Evolutionary conservation across 2,797 vertebrate genomes (phyloP).

Genomic region (Cuniculus paca): DNA sequence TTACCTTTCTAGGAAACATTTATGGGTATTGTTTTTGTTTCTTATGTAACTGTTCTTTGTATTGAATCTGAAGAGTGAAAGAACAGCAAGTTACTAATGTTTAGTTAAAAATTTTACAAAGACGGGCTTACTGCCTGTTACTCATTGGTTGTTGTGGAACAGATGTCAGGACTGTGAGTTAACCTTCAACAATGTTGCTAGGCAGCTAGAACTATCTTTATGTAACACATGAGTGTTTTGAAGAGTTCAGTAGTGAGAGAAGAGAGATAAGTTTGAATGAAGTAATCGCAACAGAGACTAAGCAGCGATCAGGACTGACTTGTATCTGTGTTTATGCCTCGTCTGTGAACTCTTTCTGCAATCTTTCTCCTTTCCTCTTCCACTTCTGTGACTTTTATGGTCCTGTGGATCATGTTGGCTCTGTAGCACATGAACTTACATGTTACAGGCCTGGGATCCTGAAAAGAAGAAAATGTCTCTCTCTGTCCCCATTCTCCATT

Average conservation of each 20-base stretch:
- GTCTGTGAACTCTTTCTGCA: neutral
- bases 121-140: neutral
- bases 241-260: neutral
- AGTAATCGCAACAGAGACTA: neutral
- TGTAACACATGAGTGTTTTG: neutral
- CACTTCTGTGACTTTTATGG: neutral
- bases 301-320: neutral
- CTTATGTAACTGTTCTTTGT: neutral
- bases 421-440: neutral
- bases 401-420: neutral
- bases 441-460: neutral
- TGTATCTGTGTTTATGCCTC: neutral
- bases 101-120: neutral
- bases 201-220: neutral
- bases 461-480: neutral
- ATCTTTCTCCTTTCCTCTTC: neutral
- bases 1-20: slow-evolving; percentile 30
- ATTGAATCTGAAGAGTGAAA: slow-evolving; percentile 6
- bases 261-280: neutral
- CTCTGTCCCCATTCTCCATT: neutral
- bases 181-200: neutral
- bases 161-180: neutral
- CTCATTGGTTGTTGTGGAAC: neutral
- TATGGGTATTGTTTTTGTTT: slow-evolving; percentile 24
- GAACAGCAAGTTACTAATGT: neutral